Conservation (phyloP, 2,797 vertebrate species). For the Gallinago nigripennis region DNA sequence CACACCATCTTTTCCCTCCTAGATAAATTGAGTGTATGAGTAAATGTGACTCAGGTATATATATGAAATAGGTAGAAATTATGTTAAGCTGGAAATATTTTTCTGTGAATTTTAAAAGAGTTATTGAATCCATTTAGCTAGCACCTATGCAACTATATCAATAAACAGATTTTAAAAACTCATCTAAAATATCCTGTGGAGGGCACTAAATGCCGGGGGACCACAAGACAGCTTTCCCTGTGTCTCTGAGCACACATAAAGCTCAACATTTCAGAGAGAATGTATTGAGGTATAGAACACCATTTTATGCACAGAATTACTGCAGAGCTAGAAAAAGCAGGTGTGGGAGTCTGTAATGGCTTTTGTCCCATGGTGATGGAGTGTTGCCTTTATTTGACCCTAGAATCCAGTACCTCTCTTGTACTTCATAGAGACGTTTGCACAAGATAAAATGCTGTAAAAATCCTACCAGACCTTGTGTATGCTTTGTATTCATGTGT, state of each 20-base stretch:
- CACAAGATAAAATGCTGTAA: not conserved
- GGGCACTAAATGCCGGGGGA: not conserved
- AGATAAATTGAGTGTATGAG: not conserved
- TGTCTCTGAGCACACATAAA: not conserved
- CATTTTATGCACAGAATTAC: not conserved
- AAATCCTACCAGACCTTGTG: not conserved
- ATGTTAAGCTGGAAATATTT: not conserved
- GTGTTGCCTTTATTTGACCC: not conserved
- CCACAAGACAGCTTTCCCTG: not conserved
- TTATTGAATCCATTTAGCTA: not conserved
- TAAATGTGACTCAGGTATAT: not conserved
- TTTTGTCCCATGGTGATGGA: not conserved
- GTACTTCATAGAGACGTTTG: not conserved
- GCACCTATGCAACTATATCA: not conserved
- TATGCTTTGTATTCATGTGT: not conserved
- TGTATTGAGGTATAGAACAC: not conserved
- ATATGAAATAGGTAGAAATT: not conserved
- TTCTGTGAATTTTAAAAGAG: not conserved
- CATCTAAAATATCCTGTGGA: not conserved
- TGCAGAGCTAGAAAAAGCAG: not conserved
- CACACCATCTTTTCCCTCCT: not conserved
- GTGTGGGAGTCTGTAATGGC: not conserved
- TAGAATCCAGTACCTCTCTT: not conserved
- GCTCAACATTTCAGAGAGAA: not conserved
- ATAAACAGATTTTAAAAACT: slow-evolving; percentile 12